These are phyloP conservation scores for Ceratosolen fusciceps DNA, from an alignment of 1,140 invertebrate species.

Conservation along the genomic window DNA sequence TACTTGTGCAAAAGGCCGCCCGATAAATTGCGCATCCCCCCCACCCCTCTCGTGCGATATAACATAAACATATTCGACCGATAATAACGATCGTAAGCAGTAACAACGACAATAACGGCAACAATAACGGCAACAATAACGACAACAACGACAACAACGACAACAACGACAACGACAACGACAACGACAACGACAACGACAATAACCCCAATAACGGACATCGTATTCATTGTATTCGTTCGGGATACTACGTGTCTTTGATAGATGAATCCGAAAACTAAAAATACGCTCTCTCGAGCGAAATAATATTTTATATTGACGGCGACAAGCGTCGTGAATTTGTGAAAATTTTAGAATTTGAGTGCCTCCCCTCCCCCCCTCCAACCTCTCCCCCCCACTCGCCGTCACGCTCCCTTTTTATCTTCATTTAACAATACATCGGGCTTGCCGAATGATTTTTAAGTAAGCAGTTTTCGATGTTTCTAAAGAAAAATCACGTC, in stretches of 20 bases:
- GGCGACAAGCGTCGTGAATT: conserved; percentile 17
- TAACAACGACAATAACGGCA: no score
- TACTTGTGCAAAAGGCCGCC: not conserved
- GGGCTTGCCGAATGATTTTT: not conserved
- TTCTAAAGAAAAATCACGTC: conserved; percentile 4
- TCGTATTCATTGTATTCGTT: no score
- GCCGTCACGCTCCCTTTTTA: no score
- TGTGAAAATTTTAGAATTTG: conserved; percentile 10
- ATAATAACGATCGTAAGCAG: no score
- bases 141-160: no score
- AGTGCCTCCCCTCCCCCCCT: not conserved
- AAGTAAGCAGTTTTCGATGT: conserved; percentile 17
- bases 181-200: not conserved
- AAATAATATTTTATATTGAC: conserved; percentile 23
- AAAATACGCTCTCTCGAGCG: conserved; percentile 10
- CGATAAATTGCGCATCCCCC: not conserved
- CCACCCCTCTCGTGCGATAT: no score
- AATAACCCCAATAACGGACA: conserved; percentile 22
- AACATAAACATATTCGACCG: no score
- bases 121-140: no score
- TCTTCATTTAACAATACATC: not conserved
- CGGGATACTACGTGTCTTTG: conserved; percentile 4
- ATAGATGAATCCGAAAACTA: conserved; percentile 22
- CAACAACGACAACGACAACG: no score
- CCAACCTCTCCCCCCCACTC: no score